Conservation (phyloP, 2,888 invertebrate species). For the Calameuta pallipes region DNA sequence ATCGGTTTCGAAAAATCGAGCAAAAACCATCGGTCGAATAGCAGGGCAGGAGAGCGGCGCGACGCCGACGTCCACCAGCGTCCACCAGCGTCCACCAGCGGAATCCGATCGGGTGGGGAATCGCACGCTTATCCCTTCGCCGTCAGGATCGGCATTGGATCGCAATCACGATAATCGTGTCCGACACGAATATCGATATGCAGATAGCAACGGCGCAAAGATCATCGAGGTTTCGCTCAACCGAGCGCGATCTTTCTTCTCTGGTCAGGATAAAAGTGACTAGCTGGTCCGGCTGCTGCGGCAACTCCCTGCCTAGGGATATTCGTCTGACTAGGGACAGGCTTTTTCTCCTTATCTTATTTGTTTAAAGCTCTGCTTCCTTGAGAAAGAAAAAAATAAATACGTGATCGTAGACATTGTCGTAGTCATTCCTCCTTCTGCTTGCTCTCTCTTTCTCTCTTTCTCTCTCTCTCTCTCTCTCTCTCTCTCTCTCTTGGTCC, state of each 20-base stretch:
- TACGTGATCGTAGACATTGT: background rate
- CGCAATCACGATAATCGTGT: background rate
- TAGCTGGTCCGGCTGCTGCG: background rate
- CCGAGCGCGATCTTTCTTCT: background rate
- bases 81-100: no score
- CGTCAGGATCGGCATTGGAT: background rate
- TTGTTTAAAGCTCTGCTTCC: background rate
- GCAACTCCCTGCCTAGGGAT: background rate
- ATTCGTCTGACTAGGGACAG: background rate
- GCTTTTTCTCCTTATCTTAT: background rate
- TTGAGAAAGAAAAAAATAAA: background rate
- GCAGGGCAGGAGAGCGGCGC: background rate
- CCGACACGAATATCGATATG: background rate
- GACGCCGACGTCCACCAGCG: background rate
- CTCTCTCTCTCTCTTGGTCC: slow-evolving; percentile 8
- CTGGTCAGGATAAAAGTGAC: background rate
- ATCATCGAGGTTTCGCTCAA: background rate
- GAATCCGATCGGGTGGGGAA: background rate
- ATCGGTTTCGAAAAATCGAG: slow-evolving; percentile 48
- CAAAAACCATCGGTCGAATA: slow-evolving; percentile 28
- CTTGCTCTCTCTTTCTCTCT: slow-evolving; percentile 15
- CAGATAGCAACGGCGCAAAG: background rate
- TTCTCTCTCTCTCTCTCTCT: slow-evolving; percentile 26
- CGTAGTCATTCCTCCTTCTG: slow-evolving; percentile 18
- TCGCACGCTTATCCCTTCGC: background rate